Evolutionary conservation across 30 jellyfish, hydroid and myxozoan genomes (phyloP).

Genomic region (Phacellophora camtschatica): DNA sequence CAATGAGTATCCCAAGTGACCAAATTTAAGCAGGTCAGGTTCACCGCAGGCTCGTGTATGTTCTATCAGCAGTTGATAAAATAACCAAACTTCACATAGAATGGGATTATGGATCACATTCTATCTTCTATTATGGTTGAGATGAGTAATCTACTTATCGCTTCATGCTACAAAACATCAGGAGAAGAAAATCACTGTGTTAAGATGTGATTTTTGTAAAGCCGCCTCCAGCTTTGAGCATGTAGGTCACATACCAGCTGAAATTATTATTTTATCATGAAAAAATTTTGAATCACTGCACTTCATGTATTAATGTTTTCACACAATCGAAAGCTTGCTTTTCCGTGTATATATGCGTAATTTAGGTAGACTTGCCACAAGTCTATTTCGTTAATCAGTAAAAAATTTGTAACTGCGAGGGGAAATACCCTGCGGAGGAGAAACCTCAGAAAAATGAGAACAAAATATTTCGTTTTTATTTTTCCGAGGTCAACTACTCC

Average conservation of each 20-base stretch:
- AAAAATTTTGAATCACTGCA: too few species aligned
- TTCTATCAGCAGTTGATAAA: constrained; percentile 49
- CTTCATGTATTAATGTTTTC: too few species aligned
- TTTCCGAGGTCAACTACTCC: too few species aligned
- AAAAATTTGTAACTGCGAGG: too few species aligned
- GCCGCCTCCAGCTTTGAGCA: constrained; percentile 18
- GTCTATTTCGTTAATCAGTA: too few species aligned
- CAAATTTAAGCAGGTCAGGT: constrained; percentile 55
- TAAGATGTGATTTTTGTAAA: constrained; percentile 68
- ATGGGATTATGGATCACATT: constrained; percentile 57
- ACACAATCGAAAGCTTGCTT: too few species aligned
- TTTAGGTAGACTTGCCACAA: too few species aligned
- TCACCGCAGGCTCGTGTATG: constrained; percentile 54
- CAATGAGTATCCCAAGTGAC: constrained; percentile 2
- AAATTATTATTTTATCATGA: too few species aligned
- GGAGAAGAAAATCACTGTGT: constrained; percentile 57
- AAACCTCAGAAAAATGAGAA: too few species aligned
- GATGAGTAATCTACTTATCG: constrained; percentile 61
- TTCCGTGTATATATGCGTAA: too few species aligned
- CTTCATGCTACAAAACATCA: constrained; percentile 19
- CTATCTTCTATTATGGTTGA: constrained; percentile 60
- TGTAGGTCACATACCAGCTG: constrained; percentile 36
- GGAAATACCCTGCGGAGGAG: too few species aligned
- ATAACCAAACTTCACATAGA: constrained; percentile 67
- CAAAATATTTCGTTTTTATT: too few species aligned